phyloP scores from a whole-genome alignment of 2,113 vertebrate genomes.

The Petromus typicus region DNA sequence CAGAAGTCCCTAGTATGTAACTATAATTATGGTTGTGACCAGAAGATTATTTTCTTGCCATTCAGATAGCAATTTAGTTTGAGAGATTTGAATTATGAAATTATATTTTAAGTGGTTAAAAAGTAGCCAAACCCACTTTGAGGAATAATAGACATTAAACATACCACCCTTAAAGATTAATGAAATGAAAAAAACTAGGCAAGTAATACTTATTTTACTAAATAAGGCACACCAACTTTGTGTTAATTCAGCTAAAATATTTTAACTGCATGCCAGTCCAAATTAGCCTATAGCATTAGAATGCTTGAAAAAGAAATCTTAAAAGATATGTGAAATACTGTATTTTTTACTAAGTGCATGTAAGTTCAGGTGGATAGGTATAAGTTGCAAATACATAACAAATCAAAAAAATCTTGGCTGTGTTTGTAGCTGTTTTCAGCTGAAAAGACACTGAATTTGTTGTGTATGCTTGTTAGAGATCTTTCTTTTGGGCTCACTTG shows the following conservation, averaged over 20 bases:
- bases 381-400: background rate
- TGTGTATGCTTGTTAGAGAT: background rate
- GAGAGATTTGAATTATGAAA: slow-evolving; percentile 2
- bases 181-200: background rate
- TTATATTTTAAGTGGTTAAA: slow-evolving; percentile 13
- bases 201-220: background rate
- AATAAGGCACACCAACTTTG: background rate
- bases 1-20: slow-evolving; percentile 94
- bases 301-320: slow-evolving; percentile 8
- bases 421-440: slow-evolving; percentile 19
- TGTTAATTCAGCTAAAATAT: background rate
- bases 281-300: background rate
- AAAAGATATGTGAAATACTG: background rate
- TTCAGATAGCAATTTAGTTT: background rate
- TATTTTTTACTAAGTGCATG: background rate
- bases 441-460: slow-evolving; percentile 45
- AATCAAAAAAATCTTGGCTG: background rate
- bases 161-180: background rate
- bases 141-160: background rate
- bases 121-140: background rate
- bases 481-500: background rate
- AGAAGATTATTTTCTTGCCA: background rate
- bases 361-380: background rate
- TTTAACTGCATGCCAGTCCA: slow-evolving; percentile 18
- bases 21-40: slow-evolving; percentile 20